phyloP scores from a whole-genome alignment of 2,888 invertebrate genomes.

The Agonopterix heracliana region DNA sequence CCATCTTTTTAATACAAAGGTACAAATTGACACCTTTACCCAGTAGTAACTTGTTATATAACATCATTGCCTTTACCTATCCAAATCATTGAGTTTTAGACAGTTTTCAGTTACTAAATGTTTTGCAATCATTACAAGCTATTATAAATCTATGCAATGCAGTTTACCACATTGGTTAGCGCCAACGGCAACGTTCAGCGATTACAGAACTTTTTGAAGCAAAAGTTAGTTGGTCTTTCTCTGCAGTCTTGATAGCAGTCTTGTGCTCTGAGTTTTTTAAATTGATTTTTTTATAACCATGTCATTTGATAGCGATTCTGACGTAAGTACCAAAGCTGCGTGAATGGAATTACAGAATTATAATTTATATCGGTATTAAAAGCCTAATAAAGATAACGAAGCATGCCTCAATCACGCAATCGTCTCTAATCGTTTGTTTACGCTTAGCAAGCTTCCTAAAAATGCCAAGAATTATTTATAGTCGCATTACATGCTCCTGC shows the following conservation, averaged over 20 bases:
- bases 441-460: slow-evolving; percentile 58
- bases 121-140: too few species aligned
- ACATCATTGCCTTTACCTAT: too few species aligned
- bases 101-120: too few species aligned
- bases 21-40: too few species aligned
- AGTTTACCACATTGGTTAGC: neutral
- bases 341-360: neutral
- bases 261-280: neutral
- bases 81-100: too few species aligned
- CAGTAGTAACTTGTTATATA: too few species aligned
- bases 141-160: neutral
- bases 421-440: slow-evolving; percentile 59
- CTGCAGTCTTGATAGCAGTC: neutral
- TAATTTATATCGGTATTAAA: slow-evolving; percentile 1
- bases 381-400: slow-evolving; percentile 2
- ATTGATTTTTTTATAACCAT: slow-evolving; percentile 9
- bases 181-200: neutral
- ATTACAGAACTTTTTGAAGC: slow-evolving; percentile 1
- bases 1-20: too few species aligned
- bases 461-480: slow-evolving; percentile 61
- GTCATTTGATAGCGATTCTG: slow-evolving; percentile 3
- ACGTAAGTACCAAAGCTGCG: slow-evolving; percentile 7
- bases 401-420: slow-evolving; percentile 52
- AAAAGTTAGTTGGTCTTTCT: neutral
- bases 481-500: slow-evolving; percentile 62